Conservation (phyloP, 2,113 vertebrate species). For the Gadus chalcogrammus region DNA sequence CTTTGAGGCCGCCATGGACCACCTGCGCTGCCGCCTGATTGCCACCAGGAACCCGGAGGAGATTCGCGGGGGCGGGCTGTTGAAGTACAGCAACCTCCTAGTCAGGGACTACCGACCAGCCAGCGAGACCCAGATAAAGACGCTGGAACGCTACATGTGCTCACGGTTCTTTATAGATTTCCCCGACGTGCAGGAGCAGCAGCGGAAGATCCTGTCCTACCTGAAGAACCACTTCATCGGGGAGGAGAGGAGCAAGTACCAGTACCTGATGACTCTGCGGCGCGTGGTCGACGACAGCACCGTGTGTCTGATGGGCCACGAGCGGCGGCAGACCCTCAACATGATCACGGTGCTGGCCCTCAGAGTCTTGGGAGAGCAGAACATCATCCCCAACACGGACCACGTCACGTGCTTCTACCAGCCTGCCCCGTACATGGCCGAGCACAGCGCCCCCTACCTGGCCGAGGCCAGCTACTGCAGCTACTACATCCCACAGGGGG, state of each 20-base stretch:
- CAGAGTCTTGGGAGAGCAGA: constrained; percentile 91
- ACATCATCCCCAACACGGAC: constrained; percentile 87
- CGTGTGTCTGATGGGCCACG: constrained; percentile 90
- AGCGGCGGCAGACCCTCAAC: constrained; percentile 88
- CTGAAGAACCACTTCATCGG: constrained; percentile 94
- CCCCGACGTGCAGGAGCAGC: constrained; percentile 88
- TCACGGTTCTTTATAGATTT: constrained; percentile 98
- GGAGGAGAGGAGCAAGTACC: constrained; percentile 93
- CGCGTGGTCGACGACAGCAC: constrained; percentile 91
- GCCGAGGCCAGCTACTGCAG: constrained; percentile 82
- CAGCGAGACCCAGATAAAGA: constrained; percentile 88
- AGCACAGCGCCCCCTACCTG: constrained; percentile 83
- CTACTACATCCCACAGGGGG: constrained; percentile 85
- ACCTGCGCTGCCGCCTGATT: constrained; percentile 86
- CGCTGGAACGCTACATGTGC: constrained; percentile 95
- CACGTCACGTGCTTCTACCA: constrained; percentile 95
- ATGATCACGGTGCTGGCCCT: constrained; percentile 93
- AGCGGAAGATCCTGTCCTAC: constrained; percentile 94
- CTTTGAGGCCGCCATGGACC: constrained; percentile 89
- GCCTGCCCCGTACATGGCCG: constrained; percentile 85
- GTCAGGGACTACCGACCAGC: constrained; percentile 90
- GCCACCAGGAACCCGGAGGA: constrained; percentile 92
- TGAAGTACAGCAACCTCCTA: constrained; percentile 94
- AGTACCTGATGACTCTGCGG: constrained; percentile 93
- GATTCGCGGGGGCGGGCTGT: constrained; percentile 91